Evolutionary conservation across 2,113 vertebrate species (phyloP), one percentile per base, ranked within the genome.

Genomic region (Dendrocopos noguchii): DNA sequence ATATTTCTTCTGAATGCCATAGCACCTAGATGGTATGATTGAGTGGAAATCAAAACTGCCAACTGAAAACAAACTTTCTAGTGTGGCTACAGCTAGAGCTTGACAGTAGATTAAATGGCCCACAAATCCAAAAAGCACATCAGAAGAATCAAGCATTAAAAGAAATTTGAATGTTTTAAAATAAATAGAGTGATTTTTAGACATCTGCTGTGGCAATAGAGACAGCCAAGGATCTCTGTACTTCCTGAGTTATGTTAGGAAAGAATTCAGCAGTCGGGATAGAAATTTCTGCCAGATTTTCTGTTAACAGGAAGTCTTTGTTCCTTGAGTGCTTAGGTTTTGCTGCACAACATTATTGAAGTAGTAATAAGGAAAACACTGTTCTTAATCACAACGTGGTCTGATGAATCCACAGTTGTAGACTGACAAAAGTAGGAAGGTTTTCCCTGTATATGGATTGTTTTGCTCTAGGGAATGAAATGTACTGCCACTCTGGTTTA

Each of bases 281-380:
- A 92, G 63, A 84, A 78, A 92, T 88, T 90, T 88, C 86, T 93
- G 90, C 74, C 96, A 95, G 70, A 84, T 70, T 87, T 91, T 86
- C 80, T 83, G 63, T 50, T 80, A 90, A 75, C 0, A 0, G 10
- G 20, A 81, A 86, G 74, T 73, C 80, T 88, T 84, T 91, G 68
- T 84, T 93, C 76, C 72, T 67, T 34, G 24, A 67, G 10, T 31
- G 28, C 60, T 89, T 42, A 24, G 18, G 8, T 87, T 93, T 81
- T 76, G 59, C 70, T 86, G 53, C 18, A 72, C 15, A 70, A 56
- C 16, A 27, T 65, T 68, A 84, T 0, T 72, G 66, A 86, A 93
- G 55, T 6, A 16, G 29, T 59, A 87, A 90, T 24, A 87, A 59
- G 53, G 73, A 84, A 91, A 96, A 72, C 18, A 86, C 8, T 44